Evolutionary conservation across 2,888 invertebrate genomes (phyloP), one percentile per base, ranked within the genome.

Genomic region (Epiperipatus broadwayi): DNA sequence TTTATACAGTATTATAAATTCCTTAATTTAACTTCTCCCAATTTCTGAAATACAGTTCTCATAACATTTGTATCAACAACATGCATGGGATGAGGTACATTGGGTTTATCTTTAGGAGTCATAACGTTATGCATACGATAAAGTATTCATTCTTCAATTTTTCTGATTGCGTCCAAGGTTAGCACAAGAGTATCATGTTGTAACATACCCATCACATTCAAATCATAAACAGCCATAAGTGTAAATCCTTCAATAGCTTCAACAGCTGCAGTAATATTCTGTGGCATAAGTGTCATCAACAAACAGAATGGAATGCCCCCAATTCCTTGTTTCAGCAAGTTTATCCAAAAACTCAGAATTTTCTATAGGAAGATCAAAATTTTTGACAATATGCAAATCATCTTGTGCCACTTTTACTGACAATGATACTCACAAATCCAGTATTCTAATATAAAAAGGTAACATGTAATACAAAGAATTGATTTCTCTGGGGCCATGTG

Each of bases 261-360:
- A 3, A 77, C 72, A 2, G 93, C 91, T 21, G 72, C 61, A 31
- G 80, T 73, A 45, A 95, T 78, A 55, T 93, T 93, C 44, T 72
- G 66, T 1, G 93, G 81, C 66, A 85, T 80, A 35, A 77, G n/a
- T n/a, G n/a, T n/a, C n/a, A n/a, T 95, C 87, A 37, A 95, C 70
- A 61, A 97, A 76, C 1, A 99, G 65, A 8, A 89, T 85, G 7
- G 93, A 87, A 27, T 85, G 79, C 8, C 97, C 97, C 97, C 97
- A 97, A 55, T 78, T 75, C 47, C 95, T 70, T 30, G 71, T 67
- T 48, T 78, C 75, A 21, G 81, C 72, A 36, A 97, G 61, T 48
- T 85, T 75, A 48, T 72, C 64, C 5, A 97, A 60, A 54, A 71
- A 91, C 50, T 71, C 47, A 12, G 75, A 66, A 44, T 89, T 79